These are phyloP conservation scores for Enteromius trimaculatus DNA, from an alignment of 2,797 vertebrate species.

Conservation along the genomic window DNA sequence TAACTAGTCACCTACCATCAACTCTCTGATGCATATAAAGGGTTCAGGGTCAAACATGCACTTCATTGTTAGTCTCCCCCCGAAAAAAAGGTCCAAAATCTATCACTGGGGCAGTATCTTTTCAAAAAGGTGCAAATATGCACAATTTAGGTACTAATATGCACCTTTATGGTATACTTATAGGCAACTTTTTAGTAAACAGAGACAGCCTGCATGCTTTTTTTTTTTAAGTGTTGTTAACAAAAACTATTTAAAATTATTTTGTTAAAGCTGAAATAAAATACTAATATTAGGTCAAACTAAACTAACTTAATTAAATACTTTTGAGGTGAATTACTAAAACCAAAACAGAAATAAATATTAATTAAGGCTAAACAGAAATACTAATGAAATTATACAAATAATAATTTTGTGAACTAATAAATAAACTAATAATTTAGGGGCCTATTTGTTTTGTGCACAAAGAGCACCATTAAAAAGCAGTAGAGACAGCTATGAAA, in stretches of 20 bases:
- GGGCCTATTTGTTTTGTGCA: not conserved
- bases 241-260: not conserved
- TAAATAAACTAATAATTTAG: not conserved
- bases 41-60: not conserved
- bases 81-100: not conserved
- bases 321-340: not conserved
- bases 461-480: not conserved
- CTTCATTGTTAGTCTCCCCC: not conserved
- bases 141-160: not conserved
- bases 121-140: not conserved
- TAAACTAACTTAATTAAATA: not conserved
- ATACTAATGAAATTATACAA: not conserved
- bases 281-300: not conserved
- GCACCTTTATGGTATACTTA: not conserved
- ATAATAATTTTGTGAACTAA: not conserved
- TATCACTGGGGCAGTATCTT: not conserved
- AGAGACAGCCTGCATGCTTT: not conserved
- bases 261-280: not conserved
- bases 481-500: not conserved
- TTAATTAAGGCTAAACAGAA: not conserved
- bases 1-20: constrained; percentile 6
- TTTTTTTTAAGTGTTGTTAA: not conserved
- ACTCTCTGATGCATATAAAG: not conserved
- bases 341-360: not conserved
- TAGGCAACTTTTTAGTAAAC: not conserved